phyloP scores from a whole-genome alignment of 2,888 invertebrate genomes.

The Chymomyza amoena region DNA sequence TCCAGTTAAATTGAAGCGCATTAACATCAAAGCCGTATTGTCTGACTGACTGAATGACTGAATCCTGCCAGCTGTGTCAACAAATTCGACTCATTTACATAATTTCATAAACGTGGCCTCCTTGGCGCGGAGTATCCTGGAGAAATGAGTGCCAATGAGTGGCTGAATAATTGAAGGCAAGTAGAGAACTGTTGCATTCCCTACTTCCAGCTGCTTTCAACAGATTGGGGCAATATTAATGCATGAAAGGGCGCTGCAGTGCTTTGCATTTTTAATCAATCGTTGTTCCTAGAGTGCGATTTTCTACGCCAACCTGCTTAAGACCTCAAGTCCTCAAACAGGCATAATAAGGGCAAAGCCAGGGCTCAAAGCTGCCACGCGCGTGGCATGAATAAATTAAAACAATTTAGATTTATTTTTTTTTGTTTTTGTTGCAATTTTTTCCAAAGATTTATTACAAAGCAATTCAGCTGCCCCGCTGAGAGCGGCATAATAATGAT shows the following conservation, averaged over 20 bases:
- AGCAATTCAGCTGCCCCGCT: conserved; percentile 1
- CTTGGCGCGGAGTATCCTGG: not conserved
- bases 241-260: conserved; percentile 49
- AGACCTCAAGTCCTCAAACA: not conserved
- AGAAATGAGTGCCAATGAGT: not conserved
- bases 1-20: not conserved
- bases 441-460: conserved; percentile 51
- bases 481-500: no score
- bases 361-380: conserved; percentile 40
- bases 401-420: conserved; percentile 36
- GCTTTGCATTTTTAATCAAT: conserved; percentile 64
- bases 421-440: conserved; percentile 40
- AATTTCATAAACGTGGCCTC: not conserved
- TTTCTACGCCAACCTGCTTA: not conserved
- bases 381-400: conserved; percentile 70
- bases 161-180: not conserved
- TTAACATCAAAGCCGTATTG: no score
- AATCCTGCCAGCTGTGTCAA: not conserved
- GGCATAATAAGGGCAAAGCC: not conserved
- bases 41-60: not conserved
- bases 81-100: not conserved
- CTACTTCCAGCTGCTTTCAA: not conserved
- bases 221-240: not conserved
- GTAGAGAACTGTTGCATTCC: not conserved
- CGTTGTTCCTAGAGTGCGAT: not conserved